Conservation (phyloP, 2,113 vertebrate genomes). For the Dicaeum eximium region DNA sequence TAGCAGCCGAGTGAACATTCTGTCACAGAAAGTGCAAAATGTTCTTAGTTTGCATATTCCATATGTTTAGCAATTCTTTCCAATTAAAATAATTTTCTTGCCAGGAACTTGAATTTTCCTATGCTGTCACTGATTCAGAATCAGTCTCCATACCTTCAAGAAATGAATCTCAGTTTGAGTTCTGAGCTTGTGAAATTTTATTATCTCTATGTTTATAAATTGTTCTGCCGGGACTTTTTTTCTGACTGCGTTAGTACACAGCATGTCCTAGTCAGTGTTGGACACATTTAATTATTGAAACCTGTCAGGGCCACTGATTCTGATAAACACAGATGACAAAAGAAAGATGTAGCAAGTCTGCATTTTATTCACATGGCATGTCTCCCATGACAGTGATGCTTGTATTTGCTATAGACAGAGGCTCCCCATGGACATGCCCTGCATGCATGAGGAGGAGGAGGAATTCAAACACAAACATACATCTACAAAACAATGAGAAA, state of each 20-base stretch:
- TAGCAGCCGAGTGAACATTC: conserved; percentile 38
- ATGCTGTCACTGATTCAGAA: neutral
- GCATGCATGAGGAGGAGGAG: neutral
- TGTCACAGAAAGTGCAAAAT: conserved; percentile 32
- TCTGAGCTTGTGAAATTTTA: neutral
- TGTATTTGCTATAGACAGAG: neutral
- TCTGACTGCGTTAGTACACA: neutral
- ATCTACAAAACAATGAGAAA: neutral
- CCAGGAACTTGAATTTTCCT: neutral
- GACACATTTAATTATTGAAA: conserved; percentile 21
- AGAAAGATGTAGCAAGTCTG: neutral
- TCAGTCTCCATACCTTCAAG: neutral
- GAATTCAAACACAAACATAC: neutral
- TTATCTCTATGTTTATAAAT: neutral
- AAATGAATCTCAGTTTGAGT: neutral
- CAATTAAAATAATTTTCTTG: conserved; percentile 15
- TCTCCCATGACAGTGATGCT: neutral
- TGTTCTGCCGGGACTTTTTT: neutral
- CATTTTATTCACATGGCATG: neutral
- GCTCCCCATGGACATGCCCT: neutral
- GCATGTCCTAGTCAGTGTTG: neutral
- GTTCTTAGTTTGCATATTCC: conserved; percentile 27
- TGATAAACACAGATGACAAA: neutral
- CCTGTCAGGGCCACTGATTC: neutral
- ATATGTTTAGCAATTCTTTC: neutral